Evolutionary conservation across 2,797 vertebrate species (phyloP).

Genomic region (Diceros bicornis): DNA sequence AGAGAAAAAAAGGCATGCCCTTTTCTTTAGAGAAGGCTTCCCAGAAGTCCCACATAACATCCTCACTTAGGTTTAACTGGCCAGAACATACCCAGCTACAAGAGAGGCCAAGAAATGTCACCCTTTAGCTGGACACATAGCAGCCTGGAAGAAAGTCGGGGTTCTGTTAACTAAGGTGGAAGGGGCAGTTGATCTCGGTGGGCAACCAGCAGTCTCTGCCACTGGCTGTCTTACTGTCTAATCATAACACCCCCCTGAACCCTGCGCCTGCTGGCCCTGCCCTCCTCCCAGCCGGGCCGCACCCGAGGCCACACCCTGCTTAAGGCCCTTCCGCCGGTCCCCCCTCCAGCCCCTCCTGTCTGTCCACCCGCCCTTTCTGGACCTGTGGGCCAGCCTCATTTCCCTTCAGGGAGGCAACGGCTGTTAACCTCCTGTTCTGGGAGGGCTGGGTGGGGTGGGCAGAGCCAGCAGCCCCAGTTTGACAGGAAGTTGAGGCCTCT

Average conservation of each 20-base stretch:
- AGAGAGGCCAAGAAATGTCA: not conserved
- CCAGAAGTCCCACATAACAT: not conserved
- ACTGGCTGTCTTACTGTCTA: accelerated
- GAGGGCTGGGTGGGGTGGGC: not conserved
- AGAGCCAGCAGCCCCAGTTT: too few species aligned
- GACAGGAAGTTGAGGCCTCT: not conserved
- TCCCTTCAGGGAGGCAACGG: not conserved
- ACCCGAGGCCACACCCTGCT: accelerated
- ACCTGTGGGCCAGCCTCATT: not conserved
- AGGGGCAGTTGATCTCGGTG: accelerated
- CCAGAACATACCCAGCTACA: not conserved
- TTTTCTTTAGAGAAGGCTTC: not conserved
- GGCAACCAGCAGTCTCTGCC: not conserved
- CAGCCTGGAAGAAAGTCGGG: not conserved
- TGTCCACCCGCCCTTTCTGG: too few species aligned
- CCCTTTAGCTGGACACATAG: not conserved
- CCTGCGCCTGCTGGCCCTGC: not conserved
- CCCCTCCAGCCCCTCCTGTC: not conserved
- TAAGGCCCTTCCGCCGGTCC: not conserved
- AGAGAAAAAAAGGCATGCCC: not conserved
- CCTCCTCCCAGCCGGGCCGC: not conserved
- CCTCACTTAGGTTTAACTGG: not conserved
- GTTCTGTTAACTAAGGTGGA: not conserved
- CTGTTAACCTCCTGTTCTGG: accelerated
- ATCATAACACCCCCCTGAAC: accelerated